These are phyloP conservation scores for Erynnis tages DNA, from an alignment of 2,888 invertebrate genomes.

Conservation along the genomic window DNA sequence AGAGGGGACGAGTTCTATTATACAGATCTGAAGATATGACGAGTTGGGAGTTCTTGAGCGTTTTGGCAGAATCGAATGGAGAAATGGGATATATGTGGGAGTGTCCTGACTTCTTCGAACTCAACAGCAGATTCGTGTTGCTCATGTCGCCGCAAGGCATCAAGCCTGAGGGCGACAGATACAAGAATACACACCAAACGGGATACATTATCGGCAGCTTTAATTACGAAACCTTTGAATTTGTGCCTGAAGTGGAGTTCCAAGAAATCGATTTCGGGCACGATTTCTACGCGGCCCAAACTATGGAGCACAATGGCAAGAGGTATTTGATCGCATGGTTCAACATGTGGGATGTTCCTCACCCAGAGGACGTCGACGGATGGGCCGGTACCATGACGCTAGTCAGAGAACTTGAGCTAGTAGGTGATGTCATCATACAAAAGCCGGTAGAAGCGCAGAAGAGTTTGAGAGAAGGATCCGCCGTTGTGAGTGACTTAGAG, in stretches of 20 bases:
- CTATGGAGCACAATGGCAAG: constrained; percentile 56
- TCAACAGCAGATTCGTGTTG: constrained; percentile 64
- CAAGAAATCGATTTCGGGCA: constrained; percentile 73
- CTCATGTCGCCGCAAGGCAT: constrained; percentile 73
- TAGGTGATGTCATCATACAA: constrained; percentile 54
- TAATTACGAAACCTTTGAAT: constrained; percentile 62
- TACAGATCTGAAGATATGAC: constrained; percentile 65
- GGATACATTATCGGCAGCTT: constrained; percentile 73
- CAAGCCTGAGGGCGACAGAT: constrained; percentile 61
- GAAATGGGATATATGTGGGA: constrained; percentile 76
- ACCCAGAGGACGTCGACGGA: constrained; percentile 63
- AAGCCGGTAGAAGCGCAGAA: constrained; percentile 57
- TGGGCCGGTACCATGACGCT: constrained; percentile 74
- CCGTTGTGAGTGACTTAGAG: constrained; percentile 43
- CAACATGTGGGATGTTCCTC: constrained; percentile 65
- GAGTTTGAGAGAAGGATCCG: constrained; percentile 45
- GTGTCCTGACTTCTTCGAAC: constrained; percentile 76
- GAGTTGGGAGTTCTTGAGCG: constrained; percentile 61
- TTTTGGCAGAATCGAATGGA: constrained; percentile 61
- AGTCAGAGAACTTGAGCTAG: constrained; percentile 58
- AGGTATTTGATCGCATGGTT: constrained; percentile 69
- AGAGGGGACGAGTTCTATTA: constrained; percentile 60
- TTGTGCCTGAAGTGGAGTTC: constrained; percentile 56
- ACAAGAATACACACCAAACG: constrained; percentile 61
- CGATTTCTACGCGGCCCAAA: constrained; percentile 74